phyloP scores from a whole-genome alignment of 2,888 invertebrate species.

The Pyralis farinalis region DNA sequence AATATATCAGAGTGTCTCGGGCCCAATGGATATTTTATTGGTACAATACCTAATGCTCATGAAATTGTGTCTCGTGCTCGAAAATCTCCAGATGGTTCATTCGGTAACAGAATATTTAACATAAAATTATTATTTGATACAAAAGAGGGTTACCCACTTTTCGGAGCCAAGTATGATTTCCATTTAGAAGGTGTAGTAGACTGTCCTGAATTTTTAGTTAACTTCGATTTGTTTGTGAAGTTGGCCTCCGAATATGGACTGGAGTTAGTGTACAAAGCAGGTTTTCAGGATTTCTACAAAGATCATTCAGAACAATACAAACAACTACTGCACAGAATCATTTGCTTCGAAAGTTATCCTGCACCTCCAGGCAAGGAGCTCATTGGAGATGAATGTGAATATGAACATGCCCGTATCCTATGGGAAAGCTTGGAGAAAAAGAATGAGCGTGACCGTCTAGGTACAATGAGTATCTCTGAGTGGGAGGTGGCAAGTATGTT shows the following conservation, averaged over 20 bases:
- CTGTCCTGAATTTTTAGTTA: constrained; percentile 98
- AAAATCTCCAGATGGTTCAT: constrained; percentile 78
- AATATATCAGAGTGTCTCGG: constrained; percentile 95
- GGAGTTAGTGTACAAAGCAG: constrained; percentile 84
- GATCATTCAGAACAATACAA: constrained; percentile 71
- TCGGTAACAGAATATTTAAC: constrained; percentile 90
- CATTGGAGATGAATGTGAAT: constrained; percentile 84
- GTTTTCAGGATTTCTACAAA: constrained; percentile 90
- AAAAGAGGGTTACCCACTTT: constrained; percentile 86
- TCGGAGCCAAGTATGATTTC: constrained; percentile 98
- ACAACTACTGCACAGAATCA: constrained; percentile 87
- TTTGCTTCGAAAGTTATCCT: constrained; percentile 91
- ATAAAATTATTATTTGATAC: constrained; percentile 87
- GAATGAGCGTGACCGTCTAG: constrained; percentile 75
- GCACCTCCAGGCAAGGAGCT: constrained; percentile 76
- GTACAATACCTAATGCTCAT: constrained; percentile 96
- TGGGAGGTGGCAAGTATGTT: constrained; percentile 96
- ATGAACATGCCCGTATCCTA: constrained; percentile 85
- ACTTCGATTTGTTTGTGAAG: constrained; percentile 92
- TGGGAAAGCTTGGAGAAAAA: constrained; percentile 60
- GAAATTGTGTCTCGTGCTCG: constrained; percentile 91
- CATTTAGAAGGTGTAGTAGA: constrained; percentile 97
- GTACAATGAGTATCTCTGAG: constrained; percentile 93
- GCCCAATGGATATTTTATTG: constrained; percentile 97
- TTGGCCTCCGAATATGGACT: constrained; percentile 87